Evolutionary conservation across 2,797 vertebrate species (phyloP).

Genomic region (Todus mexicanus): DNA sequence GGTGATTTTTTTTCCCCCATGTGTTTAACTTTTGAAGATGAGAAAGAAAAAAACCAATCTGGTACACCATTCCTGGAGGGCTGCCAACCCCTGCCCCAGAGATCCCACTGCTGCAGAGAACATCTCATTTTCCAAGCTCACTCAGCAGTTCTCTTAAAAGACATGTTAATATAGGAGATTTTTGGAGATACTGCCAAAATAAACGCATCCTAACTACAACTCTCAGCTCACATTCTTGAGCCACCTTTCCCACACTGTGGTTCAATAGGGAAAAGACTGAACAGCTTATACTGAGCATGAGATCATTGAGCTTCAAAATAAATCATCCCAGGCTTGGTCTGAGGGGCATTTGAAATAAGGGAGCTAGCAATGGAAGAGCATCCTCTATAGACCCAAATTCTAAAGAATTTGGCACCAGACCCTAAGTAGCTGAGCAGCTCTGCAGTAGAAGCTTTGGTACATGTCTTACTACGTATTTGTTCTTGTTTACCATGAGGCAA

Average conservation of each 20-base stretch:
- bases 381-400: not conserved
- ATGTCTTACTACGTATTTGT: not conserved
- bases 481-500: not conserved
- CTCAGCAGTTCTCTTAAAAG: not conserved
- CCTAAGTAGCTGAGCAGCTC: not conserved
- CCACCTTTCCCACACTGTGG: constrained; percentile 1
- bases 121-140: not conserved
- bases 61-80: not conserved
- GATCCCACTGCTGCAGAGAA: not conserved
- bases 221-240: not conserved
- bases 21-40: not conserved
- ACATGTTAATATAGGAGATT: not conserved
- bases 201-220: not conserved
- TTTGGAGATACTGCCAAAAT: not conserved
- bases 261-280: not conserved
- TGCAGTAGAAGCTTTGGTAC: not conserved
- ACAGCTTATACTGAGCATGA: not conserved
- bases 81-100: not conserved
- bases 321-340: not conserved
- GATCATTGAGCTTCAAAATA: not conserved
- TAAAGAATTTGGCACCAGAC: not conserved
- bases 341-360: not conserved
- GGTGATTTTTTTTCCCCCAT: not conserved
- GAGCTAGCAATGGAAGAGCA: not conserved
- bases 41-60: not conserved